phyloP scores from a whole-genome alignment of 2,888 invertebrate genomes.

The Xestobium rufovillosum region DNA sequence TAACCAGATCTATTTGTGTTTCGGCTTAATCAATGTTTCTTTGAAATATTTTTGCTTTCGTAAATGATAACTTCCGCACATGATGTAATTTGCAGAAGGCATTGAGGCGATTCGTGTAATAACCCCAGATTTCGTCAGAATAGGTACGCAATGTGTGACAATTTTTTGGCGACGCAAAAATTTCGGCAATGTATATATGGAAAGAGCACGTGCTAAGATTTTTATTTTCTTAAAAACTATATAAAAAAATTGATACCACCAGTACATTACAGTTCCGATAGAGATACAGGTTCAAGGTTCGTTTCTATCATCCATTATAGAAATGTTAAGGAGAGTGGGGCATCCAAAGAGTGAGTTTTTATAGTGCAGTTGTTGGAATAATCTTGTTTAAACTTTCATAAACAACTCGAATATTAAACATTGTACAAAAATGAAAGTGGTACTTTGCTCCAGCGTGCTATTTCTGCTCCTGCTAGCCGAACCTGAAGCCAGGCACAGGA shows the following conservation, averaged over 20 bases:
- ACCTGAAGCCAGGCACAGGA: constrained; percentile 22
- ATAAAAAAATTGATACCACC: constrained; percentile 22
- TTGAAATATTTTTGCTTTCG: too few species aligned
- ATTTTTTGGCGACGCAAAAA: too few species aligned
- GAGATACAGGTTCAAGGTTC: constrained; percentile 45
- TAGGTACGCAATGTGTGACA: too few species aligned
- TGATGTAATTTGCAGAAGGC: too few species aligned
- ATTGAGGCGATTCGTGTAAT: too few species aligned
- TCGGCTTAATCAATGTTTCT: too few species aligned
- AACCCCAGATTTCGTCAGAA: too few species aligned
- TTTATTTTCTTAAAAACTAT: constrained; percentile 6
- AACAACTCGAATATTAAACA: constrained; percentile 30
- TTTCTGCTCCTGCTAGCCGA: constrained; percentile 18
- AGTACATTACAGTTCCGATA: constrained; percentile 39
- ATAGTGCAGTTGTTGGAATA: constrained; percentile 37
- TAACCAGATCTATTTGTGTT: too few species aligned
- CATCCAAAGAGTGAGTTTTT: constrained; percentile 38
- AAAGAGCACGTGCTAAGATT: constrained; percentile 11
- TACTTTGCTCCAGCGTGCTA: constrained; percentile 10
- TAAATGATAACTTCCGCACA: too few species aligned
- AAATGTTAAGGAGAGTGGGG: constrained; percentile 43
- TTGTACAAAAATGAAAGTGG: constrained; percentile 10
- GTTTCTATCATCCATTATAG: constrained; percentile 41
- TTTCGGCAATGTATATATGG: too few species aligned
- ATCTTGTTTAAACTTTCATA: constrained; percentile 33